A percentile compares a stretch with the other conserved stretches of the same genome.
phyloP scores from a whole-genome alignment of 2,888 invertebrate genomes.

The Orchesella flavescens region DNA sequence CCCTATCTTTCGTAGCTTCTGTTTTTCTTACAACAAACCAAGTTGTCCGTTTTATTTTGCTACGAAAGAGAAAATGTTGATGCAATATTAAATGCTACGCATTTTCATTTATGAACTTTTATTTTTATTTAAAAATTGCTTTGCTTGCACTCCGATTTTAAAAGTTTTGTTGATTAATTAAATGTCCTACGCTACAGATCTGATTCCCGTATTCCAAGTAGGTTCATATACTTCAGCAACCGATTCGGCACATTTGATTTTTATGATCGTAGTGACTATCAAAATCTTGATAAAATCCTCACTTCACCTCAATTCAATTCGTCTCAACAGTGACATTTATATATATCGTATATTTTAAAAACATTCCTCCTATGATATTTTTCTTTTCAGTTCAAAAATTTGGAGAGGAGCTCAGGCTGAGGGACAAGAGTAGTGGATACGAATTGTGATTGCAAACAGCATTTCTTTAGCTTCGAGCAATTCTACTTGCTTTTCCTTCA shows the following conservation, averaged over 20 bases:
- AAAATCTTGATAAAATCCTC: not conserved
- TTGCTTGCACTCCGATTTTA: too few relatives aligned
- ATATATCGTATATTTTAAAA: too few relatives aligned
- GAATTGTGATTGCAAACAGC: conserved; percentile 19
- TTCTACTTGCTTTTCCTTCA: not conserved
- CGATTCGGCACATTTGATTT: too few relatives aligned
- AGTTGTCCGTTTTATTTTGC: not conserved
- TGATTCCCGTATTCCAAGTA: too few relatives aligned
- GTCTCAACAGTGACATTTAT: conserved; percentile 9
- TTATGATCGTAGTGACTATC: too few relatives aligned
- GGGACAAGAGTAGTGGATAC: conserved; percentile 28
- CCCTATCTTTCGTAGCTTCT: too few relatives aligned
- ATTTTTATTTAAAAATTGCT: too few relatives aligned
- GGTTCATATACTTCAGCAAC: too few relatives aligned
- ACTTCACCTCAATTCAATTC: not conserved
- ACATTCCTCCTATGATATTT: conserved; percentile 25
- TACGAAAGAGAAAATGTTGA: not conserved
- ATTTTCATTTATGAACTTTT: conserved; percentile 10
- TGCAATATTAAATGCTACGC: not conserved
- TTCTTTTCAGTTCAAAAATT: conserved; percentile 11
- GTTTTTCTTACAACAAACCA: too few relatives aligned
- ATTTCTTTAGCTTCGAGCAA: not conserved
- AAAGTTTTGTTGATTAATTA: too few relatives aligned
- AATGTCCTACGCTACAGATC: too few relatives aligned
- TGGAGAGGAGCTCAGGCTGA: not conserved